phyloP scores from a whole-genome alignment of 2,797 vertebrate species.

The Xiphophorus birchmanni region DNA sequence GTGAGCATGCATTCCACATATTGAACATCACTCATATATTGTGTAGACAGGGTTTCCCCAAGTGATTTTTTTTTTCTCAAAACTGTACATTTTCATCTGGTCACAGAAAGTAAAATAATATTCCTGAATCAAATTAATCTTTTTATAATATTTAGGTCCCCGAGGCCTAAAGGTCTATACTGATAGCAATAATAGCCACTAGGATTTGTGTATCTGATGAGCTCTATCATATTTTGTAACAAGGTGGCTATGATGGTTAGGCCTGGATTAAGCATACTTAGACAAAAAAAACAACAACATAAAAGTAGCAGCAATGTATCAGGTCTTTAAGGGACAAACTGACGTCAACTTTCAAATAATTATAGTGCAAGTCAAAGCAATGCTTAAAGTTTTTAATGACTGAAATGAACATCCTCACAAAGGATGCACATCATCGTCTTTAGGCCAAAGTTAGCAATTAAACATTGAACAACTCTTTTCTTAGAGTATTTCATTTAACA shows the following conservation, averaged over 20 bases:
- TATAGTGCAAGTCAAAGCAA: no score
- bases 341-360: no score
- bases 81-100: not conserved
- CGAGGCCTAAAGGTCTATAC: not conserved
- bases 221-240: not conserved
- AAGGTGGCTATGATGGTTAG: not conserved
- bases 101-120: not conserved
- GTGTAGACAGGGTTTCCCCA: slow-evolving; percentile 33
- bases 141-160: not conserved
- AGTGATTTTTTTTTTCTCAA: not conserved
- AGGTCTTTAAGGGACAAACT: no score
- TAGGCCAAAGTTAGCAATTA: no score
- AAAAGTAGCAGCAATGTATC: no score
- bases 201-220: not conserved
- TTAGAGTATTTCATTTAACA: no score
- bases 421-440: not conserved
- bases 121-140: not conserved
- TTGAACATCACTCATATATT: slow-evolving; percentile 37
- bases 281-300: not conserved
- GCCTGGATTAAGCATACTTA: not conserved
- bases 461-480: no score
- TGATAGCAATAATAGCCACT: not conserved
- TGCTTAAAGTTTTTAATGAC: no score
- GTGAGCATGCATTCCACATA: slow-evolving; percentile 58
- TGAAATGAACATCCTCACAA: no score